A percentile compares a stretch with the other conserved stretches of the same genome.
These are phyloP conservation scores for cat (Felis catus) DNA, from an alignment of 2,113 vertebrate genomes.

Conservation along the genomic window DNA sequence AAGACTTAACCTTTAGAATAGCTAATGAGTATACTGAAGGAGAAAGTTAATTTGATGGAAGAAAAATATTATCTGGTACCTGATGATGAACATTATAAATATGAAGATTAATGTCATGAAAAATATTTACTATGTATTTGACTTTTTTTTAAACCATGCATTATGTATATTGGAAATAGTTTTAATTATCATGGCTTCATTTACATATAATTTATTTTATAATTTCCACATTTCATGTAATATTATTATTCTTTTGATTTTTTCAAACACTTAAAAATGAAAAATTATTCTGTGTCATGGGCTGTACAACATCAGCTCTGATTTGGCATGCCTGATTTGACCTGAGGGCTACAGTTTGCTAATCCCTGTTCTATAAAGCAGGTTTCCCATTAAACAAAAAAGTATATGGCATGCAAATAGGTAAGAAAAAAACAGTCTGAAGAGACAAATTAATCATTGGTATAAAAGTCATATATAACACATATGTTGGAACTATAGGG, in stretches of 20 bases:
- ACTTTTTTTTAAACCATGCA: neutral
- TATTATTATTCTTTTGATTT: neutral
- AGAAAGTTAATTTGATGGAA: conserved; percentile 11
- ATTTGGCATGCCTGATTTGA: neutral
- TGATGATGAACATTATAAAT: neutral
- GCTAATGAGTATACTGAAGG: neutral
- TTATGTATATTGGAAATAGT: neutral
- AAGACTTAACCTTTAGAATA: conserved; percentile 23
- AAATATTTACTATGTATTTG: neutral
- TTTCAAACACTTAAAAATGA: neutral
- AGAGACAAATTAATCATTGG: neutral
- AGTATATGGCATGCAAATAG: neutral
- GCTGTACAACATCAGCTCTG: neutral
- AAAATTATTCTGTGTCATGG: neutral
- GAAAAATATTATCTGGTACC: neutral
- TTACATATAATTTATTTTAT: neutral
- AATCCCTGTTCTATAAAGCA: neutral
- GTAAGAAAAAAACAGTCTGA: neutral
- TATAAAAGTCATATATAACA: neutral
- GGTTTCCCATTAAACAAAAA: neutral
- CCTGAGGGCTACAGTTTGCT: neutral
- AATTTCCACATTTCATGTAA: neutral
- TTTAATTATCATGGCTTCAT: neutral
- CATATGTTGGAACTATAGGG: neutral
- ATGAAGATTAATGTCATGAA: neutral